A percentile compares a stretch with the other conserved stretches of the same genome.
These are phyloP conservation scores for Tetranychus truncatus DNA, from an alignment of 2,888 invertebrate genomes.

Conservation along the genomic window DNA sequence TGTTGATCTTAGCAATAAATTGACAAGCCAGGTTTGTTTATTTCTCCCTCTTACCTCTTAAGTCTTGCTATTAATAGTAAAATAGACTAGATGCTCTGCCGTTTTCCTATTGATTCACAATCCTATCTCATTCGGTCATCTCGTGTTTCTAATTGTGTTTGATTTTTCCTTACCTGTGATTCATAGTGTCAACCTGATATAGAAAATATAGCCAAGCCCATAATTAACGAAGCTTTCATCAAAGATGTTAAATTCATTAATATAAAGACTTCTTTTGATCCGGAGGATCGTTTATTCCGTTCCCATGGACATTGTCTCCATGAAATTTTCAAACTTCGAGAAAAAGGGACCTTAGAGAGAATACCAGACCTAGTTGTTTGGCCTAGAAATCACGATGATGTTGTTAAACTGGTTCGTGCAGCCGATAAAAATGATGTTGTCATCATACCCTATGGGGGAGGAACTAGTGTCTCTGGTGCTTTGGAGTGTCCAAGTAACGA, in stretches of 20 bases:
- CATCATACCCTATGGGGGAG: constrained; percentile 83
- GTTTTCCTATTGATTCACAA: background rate
- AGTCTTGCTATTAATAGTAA: background rate
- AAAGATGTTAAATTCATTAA: constrained; percentile 40
- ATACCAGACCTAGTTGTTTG: constrained; percentile 86
- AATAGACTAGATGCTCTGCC: background rate
- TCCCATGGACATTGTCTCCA: constrained; percentile 77
- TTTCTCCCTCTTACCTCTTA: background rate
- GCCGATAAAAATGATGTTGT: constrained; percentile 56
- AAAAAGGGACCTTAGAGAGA: constrained; percentile 46
- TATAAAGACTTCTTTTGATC: constrained; percentile 49
- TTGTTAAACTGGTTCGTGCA: constrained; percentile 53
- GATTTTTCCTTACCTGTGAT: constrained; percentile 34
- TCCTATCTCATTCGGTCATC: background rate
- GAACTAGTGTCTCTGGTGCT: constrained; percentile 76
- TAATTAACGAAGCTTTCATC: constrained; percentile 43
- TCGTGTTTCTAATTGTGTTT: constrained; percentile 27
- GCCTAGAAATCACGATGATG: constrained; percentile 71
- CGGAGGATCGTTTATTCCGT: constrained; percentile 63
- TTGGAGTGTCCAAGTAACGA: constrained; percentile 63
- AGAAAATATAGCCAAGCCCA: constrained; percentile 40
- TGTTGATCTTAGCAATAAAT: constrained; percentile 38
- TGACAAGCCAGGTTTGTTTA: constrained; percentile 3
- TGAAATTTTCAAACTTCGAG: constrained; percentile 60
- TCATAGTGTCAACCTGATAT: background rate